phyloP scores from a whole-genome alignment of 1,140 invertebrate species.

The Andrena cerasifolii region DNA sequence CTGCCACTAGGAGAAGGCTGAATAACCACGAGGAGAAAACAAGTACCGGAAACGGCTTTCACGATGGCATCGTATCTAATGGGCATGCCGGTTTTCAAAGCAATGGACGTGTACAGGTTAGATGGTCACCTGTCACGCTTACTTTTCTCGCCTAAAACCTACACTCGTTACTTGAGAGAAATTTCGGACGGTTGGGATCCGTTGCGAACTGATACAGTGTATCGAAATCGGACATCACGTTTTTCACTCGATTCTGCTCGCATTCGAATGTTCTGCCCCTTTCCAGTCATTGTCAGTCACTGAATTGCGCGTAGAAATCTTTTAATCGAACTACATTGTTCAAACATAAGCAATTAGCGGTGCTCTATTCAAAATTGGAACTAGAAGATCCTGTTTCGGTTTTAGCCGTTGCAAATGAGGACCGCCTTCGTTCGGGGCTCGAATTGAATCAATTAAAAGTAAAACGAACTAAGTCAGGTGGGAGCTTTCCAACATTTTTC shows the following conservation, averaged over 20 bases:
- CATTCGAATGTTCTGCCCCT: no score
- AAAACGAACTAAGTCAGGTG: background rate
- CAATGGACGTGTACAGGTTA: slow-evolving; percentile 61
- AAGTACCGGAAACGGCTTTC: slow-evolving; percentile 25
- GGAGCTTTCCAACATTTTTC: background rate
- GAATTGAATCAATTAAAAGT: background rate
- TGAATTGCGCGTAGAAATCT: no score
- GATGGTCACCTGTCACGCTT: slow-evolving; percentile 34
- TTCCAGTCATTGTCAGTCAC: no score
- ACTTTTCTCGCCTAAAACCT: background rate
- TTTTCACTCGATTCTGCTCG: background rate
- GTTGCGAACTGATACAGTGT: background rate
- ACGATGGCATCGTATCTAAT: slow-evolving; percentile 48
- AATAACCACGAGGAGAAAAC: slow-evolving; percentile 30
- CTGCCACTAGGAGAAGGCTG: slow-evolving; percentile 12
- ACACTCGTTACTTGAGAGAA: background rate
- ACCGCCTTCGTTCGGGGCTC: no score
- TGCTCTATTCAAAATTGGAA: no score
- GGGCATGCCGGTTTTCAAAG: slow-evolving; percentile 56
- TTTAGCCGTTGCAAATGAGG: no score
- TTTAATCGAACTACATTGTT: no score
- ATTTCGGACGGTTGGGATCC: background rate
- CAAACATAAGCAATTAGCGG: no score
- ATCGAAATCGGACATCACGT: background rate
- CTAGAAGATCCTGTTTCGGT: no score